phyloP scores from a whole-genome alignment of 1,140 invertebrate species.

The Apis cerana region DNA sequence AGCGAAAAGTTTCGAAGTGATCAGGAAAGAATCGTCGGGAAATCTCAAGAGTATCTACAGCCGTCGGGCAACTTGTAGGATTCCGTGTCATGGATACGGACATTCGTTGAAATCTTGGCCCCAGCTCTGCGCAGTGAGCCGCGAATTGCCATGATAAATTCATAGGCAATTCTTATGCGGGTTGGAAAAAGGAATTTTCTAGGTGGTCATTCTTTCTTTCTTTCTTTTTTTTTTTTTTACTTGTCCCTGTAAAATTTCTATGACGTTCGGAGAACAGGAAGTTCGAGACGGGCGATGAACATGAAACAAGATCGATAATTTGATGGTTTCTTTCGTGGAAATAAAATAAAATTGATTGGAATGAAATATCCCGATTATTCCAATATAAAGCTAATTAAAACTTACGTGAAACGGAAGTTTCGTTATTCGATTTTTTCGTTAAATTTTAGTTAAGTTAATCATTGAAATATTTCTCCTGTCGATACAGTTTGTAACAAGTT shows the following conservation, averaged over 20 bases:
- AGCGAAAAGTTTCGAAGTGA: slow-evolving; percentile 55
- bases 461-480: not conserved
- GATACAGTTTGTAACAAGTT: not conserved
- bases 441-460: not conserved
- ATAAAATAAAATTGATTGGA: not conserved
- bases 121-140: slow-evolving; percentile 34
- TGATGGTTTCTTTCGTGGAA: not conserved
- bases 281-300: not conserved
- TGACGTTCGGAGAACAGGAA: not conserved
- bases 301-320: not conserved
- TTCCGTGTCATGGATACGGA: slow-evolving; percentile 55
- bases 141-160: slow-evolving; percentile 67
- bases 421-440: not conserved
- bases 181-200: slow-evolving; percentile 27
- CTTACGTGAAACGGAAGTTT: not conserved
- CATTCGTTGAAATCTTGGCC: slow-evolving; percentile 55
- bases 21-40: slow-evolving; percentile 52
- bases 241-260: slow-evolving; percentile 42
- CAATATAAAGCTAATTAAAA: not conserved
- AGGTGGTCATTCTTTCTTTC: slow-evolving; percentile 43
- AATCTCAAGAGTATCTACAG: slow-evolving; percentile 56
- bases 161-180: slow-evolving; percentile 67
- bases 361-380: not conserved
- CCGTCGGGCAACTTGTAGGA: slow-evolving; percentile 62
- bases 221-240: slow-evolving; percentile 44